These are phyloP conservation scores for Picathartes gymnocephalus DNA, from an alignment of 2,113 vertebrate species.

Conservation along the genomic window DNA sequence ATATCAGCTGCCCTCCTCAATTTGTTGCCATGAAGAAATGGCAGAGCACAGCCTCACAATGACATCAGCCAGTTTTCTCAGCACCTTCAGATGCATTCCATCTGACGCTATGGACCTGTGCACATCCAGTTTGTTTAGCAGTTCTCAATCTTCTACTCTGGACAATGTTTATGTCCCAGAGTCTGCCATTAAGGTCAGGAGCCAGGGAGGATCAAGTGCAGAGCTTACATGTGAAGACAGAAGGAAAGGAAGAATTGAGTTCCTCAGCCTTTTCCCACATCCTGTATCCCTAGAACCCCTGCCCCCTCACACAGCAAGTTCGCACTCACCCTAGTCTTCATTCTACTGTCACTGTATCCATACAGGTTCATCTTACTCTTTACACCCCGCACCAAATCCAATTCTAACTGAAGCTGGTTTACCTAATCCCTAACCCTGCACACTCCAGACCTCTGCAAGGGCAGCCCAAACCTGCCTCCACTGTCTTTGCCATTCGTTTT, in stretches of 20 bases:
- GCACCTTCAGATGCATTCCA: not conserved
- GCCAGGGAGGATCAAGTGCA: not conserved
- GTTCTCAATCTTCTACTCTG: not conserved
- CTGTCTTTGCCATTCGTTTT: not conserved
- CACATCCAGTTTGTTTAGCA: not conserved
- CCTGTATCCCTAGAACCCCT: not conserved
- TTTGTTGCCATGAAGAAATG: not conserved
- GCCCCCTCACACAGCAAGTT: not conserved
- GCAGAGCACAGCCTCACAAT: not conserved
- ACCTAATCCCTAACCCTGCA: not conserved
- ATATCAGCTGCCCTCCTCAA: not conserved
- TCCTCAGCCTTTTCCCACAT: not conserved
- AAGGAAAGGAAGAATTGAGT: not conserved
- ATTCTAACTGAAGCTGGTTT: not conserved
- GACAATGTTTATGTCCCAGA: not conserved
- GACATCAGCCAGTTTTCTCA: not conserved
- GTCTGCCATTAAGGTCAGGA: not conserved
- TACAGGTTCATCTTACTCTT: not conserved
- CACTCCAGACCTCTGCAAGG: not conserved
- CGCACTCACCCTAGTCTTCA: not conserved
- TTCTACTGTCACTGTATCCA: not conserved
- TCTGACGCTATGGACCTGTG: not conserved
- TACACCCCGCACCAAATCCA: not conserved
- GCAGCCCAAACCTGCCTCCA: not conserved
- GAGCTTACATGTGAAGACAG: not conserved